These are phyloP conservation scores for Stichodactyla helianthus DNA, from an alignment of 64 coral and sea anemone genomes.

Conservation along the genomic window DNA sequence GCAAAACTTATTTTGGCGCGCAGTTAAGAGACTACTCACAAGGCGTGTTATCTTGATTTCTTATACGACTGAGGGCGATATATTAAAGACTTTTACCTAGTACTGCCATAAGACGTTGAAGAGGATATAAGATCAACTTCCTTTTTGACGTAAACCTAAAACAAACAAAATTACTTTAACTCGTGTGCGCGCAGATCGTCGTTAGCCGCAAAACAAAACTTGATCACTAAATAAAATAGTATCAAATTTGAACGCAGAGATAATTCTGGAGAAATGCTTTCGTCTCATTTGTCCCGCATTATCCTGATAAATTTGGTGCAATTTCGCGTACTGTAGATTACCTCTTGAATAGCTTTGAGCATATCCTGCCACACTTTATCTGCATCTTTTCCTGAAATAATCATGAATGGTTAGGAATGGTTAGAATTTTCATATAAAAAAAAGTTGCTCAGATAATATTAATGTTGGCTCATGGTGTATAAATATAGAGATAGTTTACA, in stretches of 20 bases:
- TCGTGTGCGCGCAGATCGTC: too few species aligned
- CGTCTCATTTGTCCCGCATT: too few species aligned
- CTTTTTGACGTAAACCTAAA: constrained; percentile 25
- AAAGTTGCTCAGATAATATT: too few species aligned
- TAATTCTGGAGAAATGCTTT: too few species aligned
- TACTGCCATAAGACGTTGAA: background rate
- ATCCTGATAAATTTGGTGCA: too few species aligned
- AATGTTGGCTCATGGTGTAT: too few species aligned
- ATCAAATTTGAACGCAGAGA: too few species aligned
- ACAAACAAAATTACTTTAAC: background rate
- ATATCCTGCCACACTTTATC: constrained; percentile 87
- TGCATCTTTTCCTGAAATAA: constrained; percentile 74
- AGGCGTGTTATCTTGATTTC: too few species aligned
- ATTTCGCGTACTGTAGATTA: background rate
- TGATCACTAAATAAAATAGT: too few species aligned
- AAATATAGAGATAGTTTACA: background rate
- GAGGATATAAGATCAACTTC: constrained; percentile 7
- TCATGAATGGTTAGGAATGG: background rate
- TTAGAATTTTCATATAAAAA: background rate
- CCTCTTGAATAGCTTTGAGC: constrained; percentile 78
- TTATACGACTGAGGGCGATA: background rate
- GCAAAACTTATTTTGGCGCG: background rate
- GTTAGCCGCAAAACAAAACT: too few species aligned
- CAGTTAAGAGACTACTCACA: too few species aligned
- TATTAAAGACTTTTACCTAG: background rate